phyloP scores from a whole-genome alignment of 2,797 vertebrate genomes.

The Percopsis omiscomaycus region DNA sequence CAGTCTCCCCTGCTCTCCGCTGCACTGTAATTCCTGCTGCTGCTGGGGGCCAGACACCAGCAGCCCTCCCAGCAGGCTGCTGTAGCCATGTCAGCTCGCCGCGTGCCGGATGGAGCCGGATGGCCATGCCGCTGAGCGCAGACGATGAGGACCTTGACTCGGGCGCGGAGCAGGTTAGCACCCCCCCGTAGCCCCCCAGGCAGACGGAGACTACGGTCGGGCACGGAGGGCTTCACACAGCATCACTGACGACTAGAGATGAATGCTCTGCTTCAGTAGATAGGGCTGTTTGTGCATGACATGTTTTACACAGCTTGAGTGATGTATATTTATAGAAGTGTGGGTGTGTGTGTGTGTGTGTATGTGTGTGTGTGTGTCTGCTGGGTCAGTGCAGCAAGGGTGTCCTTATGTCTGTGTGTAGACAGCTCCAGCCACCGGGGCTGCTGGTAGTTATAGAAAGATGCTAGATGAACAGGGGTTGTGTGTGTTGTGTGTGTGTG shows the following conservation, averaged over 20 bases:
- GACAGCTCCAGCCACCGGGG: constrained; percentile 43
- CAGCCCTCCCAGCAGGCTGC: constrained; percentile 38
- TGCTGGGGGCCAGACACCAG: constrained; percentile 34
- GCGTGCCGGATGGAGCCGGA: constrained; percentile 66
- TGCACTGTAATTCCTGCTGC: constrained; percentile 68
- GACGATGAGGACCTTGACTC: constrained; percentile 96
- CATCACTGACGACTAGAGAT: constrained; percentile 63
- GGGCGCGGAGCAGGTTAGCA: constrained; percentile 89
- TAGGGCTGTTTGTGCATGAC: constrained; percentile 22
- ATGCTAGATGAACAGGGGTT: background rate
- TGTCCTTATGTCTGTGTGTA: constrained; percentile 42
- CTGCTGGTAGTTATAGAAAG: constrained; percentile 53
- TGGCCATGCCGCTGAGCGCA: constrained; percentile 94
- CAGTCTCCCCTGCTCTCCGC: constrained; percentile 63
- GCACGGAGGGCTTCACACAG: constrained; percentile 6
- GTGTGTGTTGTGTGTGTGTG: constrained; percentile 1
- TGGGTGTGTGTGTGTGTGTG: constrained; percentile 62
- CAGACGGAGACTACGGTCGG: background rate
- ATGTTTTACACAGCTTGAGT: too few species aligned
- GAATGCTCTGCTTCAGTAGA: constrained; percentile 54
- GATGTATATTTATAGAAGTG: constrained; percentile 23
- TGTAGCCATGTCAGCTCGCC: constrained; percentile 90
- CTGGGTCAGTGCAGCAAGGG: constrained; percentile 34
- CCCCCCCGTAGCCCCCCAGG: constrained; percentile 24
- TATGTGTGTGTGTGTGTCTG: constrained; percentile 44